Evolutionary conservation across 2,888 invertebrate species (phyloP).

Genomic region (Synanthedon tipuliformis): DNA sequence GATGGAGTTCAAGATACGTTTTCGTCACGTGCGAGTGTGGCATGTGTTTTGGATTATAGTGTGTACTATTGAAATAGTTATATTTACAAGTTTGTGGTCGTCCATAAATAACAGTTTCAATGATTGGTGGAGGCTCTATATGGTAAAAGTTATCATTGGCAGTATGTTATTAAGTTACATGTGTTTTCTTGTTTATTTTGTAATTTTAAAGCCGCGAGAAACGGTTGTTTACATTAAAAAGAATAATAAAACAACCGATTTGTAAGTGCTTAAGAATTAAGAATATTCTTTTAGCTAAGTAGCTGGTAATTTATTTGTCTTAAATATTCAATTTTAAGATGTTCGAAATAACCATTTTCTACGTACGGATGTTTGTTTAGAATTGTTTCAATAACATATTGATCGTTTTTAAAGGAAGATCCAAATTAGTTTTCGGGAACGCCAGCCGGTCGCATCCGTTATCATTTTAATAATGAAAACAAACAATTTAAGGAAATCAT

Average conservation of each 20-base stretch:
- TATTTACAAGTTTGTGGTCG: conserved; percentile 78
- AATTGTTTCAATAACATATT: background rate
- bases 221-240: conserved; percentile 52
- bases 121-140: conserved; percentile 78
- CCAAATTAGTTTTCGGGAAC: conserved; percentile 1
- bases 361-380: no score
- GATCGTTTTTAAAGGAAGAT: background rate
- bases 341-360: no score
- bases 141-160: conserved; percentile 72
- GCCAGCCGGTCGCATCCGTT: conserved; percentile 27
- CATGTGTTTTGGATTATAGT: conserved; percentile 76
- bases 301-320: no score
- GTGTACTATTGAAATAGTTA: conserved; percentile 74
- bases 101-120: conserved; percentile 58
- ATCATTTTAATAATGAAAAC: conserved; percentile 13
- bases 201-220: conserved; percentile 73
- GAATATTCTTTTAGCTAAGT: no score
- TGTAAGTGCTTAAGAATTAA: no score
- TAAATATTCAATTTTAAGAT: no score
- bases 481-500: conserved; percentile 15
- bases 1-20: conserved; percentile 83
- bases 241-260: background rate
- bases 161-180: conserved; percentile 71
- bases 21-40: conserved; percentile 78
- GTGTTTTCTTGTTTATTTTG: conserved; percentile 74